A percentile compares a stretch with the other conserved stretches of the same genome.
Evolutionary conservation across 1,140 invertebrate species (phyloP).

Genomic region (Drosophila rhopaloa): DNA sequence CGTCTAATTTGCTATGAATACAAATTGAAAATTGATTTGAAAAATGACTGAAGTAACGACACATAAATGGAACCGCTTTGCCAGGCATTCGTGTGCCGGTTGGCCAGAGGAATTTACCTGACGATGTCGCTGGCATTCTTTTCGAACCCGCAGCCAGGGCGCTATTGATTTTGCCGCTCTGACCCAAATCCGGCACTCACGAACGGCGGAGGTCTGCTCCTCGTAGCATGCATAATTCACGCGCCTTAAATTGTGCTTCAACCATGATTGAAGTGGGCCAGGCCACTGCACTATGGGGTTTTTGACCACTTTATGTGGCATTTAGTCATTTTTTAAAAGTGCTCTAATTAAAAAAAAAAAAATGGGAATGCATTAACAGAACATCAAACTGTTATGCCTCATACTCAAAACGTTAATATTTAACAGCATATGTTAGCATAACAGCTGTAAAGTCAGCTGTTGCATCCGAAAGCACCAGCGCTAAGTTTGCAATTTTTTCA

Average conservation of each 20-base stretch:
- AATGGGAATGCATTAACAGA: no score
- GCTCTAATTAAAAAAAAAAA: no score
- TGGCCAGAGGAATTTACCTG: constrained; percentile 24
- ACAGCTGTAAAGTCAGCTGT: no score
- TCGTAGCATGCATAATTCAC: constrained; percentile 67
- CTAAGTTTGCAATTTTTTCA: no score
- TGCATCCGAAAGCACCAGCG: no score
- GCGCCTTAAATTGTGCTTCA: constrained; percentile 50
- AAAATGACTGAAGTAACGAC: constrained; percentile 27
- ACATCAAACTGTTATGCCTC: no score
- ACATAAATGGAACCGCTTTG: constrained; percentile 44
- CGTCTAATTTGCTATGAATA: constrained; percentile 33
- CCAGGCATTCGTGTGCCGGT: constrained; percentile 11
- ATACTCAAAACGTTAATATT: no score
- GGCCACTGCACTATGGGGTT: no score
- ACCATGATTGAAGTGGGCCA: constrained; percentile 28
- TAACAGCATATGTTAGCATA: no score
- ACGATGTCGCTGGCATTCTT: constrained; percentile 5
- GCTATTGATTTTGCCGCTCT: constrained; percentile 71
- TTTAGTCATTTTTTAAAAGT: no score
- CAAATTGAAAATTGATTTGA: constrained; percentile 48
- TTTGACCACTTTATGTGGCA: no score
- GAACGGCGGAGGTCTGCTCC: constrained; percentile 1
- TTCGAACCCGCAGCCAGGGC: background rate
- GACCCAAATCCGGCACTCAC: constrained; percentile 59